Percentiles rank a stretch among this genome's conserved stretches.
phyloP scores from a whole-genome alignment of 1,140 invertebrate species.

The Drosophila nasuta region DNA sequence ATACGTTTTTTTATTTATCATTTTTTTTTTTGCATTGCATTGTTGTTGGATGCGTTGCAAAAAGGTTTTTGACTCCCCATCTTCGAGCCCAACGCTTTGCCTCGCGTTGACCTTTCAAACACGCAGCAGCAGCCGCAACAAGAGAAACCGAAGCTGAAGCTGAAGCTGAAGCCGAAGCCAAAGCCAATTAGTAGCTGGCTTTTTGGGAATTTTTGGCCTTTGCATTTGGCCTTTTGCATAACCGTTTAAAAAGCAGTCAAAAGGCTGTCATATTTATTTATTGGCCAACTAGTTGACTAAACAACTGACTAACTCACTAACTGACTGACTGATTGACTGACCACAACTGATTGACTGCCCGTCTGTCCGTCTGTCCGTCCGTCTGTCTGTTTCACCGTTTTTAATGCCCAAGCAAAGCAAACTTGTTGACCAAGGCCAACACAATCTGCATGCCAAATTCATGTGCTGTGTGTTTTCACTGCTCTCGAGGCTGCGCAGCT shows the following conservation, averaged over 20 bases:
- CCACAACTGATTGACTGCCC: slow-evolving; percentile 2
- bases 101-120: slow-evolving; percentile 56
- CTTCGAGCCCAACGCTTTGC: slow-evolving; percentile 14
- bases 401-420: slow-evolving; percentile 24
- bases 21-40: slow-evolving; percentile 21
- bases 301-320: slow-evolving; percentile 19
- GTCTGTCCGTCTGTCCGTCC: slow-evolving; percentile 18
- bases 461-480: slow-evolving; percentile 37
- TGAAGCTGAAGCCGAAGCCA: not conserved
- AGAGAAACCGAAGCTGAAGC: slow-evolving; percentile 14
- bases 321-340: slow-evolving; percentile 24
- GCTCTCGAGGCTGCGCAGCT: not conserved
- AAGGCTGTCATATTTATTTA: slow-evolving; percentile 26
- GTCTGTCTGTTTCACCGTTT: slow-evolving; percentile 31
- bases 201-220: slow-evolving; percentile 24
- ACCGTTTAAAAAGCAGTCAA: slow-evolving; percentile 1
- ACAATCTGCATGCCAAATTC: slow-evolving; percentile 61
- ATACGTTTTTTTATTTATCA: slow-evolving; percentile 33
- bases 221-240: slow-evolving; percentile 23
- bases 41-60: slow-evolving; percentile 63
- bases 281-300: slow-evolving; percentile 21
- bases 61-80: slow-evolving; percentile 53
- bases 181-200: slow-evolving; percentile 26
- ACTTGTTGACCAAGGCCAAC: slow-evolving; percentile 61
- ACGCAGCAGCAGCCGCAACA: slow-evolving; percentile 16